Conservation (phyloP, 2,113 vertebrate genomes). For the Leucopternis melanops region DNA sequence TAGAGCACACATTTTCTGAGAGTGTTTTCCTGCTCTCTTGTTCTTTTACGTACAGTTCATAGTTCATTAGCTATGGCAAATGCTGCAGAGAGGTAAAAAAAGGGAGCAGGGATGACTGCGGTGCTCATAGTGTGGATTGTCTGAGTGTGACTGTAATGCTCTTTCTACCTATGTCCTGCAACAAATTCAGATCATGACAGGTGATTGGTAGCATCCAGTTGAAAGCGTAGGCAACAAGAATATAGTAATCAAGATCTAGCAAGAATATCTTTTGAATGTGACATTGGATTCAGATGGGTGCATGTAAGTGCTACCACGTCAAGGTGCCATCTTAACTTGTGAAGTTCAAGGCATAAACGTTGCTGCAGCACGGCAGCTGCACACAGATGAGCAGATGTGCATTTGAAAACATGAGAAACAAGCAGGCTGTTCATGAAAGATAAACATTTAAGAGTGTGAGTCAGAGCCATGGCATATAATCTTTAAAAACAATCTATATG, state of each 20-base stretch:
- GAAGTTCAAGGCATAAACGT: not conserved
- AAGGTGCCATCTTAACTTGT: not conserved
- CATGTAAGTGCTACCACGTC: not conserved
- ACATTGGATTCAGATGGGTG: not conserved
- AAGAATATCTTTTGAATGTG: not conserved
- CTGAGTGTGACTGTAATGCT: not conserved
- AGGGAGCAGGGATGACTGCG: not conserved
- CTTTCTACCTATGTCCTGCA: not conserved
- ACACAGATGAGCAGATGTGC: not conserved
- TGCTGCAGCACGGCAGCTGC: not conserved
- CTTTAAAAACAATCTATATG: slow-evolving; percentile 1
- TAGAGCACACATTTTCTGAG: too few relatives aligned
- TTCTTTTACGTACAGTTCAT: not conserved
- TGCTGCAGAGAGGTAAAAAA: not conserved
- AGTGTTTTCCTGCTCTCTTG: too few relatives aligned
- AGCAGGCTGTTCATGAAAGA: too few relatives aligned
- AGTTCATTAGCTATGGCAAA: not conserved
- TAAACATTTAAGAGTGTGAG: too few relatives aligned
- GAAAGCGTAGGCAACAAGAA: not conserved
- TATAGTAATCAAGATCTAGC: not conserved
- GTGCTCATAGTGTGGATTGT: not conserved
- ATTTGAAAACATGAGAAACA: too few relatives aligned
- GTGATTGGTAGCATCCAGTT: not conserved
- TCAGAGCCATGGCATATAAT: not conserved
- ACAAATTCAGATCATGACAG: not conserved